These are phyloP conservation scores for Brachionus paranguensis DNA, from an alignment of 1,140 invertebrate species.

Conservation along the genomic window DNA sequence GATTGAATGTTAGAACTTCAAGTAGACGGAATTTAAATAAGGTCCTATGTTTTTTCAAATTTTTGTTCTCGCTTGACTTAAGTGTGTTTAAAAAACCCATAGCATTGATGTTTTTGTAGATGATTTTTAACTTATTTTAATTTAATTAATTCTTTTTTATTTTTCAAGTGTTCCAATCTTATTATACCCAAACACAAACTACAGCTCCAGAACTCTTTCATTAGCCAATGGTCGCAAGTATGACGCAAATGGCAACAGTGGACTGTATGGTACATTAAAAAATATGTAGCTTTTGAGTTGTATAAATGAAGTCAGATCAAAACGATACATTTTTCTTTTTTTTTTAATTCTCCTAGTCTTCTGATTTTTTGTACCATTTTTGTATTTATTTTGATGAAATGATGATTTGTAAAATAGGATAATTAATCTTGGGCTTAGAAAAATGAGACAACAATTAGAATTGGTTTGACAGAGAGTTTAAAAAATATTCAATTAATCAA, in stretches of 20 bases:
- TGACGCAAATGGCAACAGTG: conserved; percentile 10
- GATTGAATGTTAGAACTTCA: background rate
- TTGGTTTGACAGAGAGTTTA: background rate
- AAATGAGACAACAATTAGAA: background rate
- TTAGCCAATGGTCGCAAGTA: background rate
- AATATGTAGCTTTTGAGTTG: background rate
- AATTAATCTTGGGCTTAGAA: background rate
- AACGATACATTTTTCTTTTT: background rate
- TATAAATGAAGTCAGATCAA: background rate
- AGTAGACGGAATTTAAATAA: background rate
- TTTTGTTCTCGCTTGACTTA: background rate
- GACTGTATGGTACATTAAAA: conserved; percentile 22
- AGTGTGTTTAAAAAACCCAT: background rate
- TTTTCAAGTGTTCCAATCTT: conserved; percentile 32
- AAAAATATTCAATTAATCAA: background rate
- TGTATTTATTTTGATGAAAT: background rate
- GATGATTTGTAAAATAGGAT: background rate
- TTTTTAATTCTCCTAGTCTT: conserved; percentile 5
- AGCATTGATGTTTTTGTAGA: background rate
- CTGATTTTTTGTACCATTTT: conserved; percentile 26
- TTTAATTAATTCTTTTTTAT: background rate
- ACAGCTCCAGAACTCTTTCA: conserved; percentile 22
- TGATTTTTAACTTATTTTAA: background rate
- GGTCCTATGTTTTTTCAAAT: background rate
- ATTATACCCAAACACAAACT: conserved; percentile 33